A percentile compares a stretch with the other conserved stretches of the same genome.
phyloP scores from a whole-genome alignment of 2,797 vertebrate genomes.

The Leucoraja ocellata region DNA sequence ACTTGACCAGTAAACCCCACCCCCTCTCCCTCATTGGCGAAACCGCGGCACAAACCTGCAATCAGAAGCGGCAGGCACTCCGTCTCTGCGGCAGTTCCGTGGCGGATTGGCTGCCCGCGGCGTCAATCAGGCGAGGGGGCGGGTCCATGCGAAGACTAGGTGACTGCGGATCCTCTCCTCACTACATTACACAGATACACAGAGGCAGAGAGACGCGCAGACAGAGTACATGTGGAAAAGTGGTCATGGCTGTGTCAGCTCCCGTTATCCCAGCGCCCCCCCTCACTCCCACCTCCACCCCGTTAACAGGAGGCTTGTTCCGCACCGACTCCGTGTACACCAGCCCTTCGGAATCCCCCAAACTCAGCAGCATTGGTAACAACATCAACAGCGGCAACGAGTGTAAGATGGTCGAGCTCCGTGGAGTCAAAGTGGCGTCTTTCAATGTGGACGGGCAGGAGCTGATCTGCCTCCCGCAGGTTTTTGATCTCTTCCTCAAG shows the following conservation, averaged over 20 bases:
- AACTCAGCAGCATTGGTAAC: constrained; percentile 8
- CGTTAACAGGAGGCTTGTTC: constrained; percentile 61
- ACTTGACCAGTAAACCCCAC: neutral
- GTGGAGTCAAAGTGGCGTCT: constrained; percentile 84
- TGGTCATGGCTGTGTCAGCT: constrained; percentile 74
- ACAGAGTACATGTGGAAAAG: constrained; percentile 40
- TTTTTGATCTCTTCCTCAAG: constrained; percentile 89
- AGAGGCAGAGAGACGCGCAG: neutral
- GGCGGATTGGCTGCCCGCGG: neutral
- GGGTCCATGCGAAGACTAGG: neutral
- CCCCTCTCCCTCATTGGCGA: neutral
- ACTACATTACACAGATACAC: constrained; percentile 13
- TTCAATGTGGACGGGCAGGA: constrained; percentile 83
- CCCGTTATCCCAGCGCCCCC: constrained; percentile 61
- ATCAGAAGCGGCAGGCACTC: neutral
- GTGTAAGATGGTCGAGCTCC: constrained; percentile 85
- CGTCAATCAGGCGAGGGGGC: neutral
- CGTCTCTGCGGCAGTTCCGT: neutral
- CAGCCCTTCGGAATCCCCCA: constrained; percentile 28
- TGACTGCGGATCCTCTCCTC: constrained; percentile 14
- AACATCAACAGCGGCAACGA: constrained; percentile 57
- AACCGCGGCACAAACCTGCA: neutral
- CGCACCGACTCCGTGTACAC: constrained; percentile 63
- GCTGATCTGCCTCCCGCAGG: constrained; percentile 88
- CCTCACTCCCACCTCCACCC: constrained; percentile 63